Conservation (phyloP, 2,888 invertebrate species). For the Diaprepes abbreviatus region DNA sequence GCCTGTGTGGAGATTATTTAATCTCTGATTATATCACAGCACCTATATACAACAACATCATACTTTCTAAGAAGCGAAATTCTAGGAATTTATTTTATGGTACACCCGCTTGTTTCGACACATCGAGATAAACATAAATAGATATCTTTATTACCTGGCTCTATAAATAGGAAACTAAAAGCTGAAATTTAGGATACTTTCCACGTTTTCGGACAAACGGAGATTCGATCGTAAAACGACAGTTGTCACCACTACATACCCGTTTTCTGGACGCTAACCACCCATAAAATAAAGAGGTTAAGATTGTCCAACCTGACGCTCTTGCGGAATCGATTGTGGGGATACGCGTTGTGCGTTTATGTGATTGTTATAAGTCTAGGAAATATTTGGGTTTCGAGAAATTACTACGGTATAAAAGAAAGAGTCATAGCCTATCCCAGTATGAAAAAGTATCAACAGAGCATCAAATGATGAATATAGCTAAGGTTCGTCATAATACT, state of each 20-base stretch:
- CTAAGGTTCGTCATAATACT: too few species aligned
- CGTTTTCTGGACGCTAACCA: slow-evolving; percentile 45
- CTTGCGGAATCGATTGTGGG: slow-evolving; percentile 30
- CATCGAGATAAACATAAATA: too few species aligned
- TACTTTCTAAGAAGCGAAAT: too few species aligned
- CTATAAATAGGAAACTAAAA: slow-evolving; percentile 5
- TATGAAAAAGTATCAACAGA: too few species aligned
- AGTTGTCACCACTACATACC: slow-evolving; percentile 45
- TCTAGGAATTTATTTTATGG: too few species aligned
- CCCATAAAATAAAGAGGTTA: slow-evolving; percentile 47
- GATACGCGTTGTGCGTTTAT: slow-evolving; percentile 39
- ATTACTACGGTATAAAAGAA: too few species aligned
- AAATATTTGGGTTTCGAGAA: background rate
- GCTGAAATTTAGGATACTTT: slow-evolving; percentile 37
- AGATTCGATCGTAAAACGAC: slow-evolving; percentile 45
- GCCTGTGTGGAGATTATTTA: too few species aligned
- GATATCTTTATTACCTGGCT: background rate
- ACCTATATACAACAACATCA: too few species aligned
- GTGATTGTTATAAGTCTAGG: slow-evolving; percentile 6
- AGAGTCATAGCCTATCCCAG: too few species aligned
- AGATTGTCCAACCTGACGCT: slow-evolving; percentile 47
- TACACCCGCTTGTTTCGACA: too few species aligned
- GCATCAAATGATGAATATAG: too few species aligned
- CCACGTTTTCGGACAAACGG: slow-evolving; percentile 41
- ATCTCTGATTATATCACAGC: too few species aligned